Evolutionary conservation across 2,888 invertebrate species (phyloP), one percentile per base, ranked within the genome.

Genomic region (Eucriotettix oculatus): DNA sequence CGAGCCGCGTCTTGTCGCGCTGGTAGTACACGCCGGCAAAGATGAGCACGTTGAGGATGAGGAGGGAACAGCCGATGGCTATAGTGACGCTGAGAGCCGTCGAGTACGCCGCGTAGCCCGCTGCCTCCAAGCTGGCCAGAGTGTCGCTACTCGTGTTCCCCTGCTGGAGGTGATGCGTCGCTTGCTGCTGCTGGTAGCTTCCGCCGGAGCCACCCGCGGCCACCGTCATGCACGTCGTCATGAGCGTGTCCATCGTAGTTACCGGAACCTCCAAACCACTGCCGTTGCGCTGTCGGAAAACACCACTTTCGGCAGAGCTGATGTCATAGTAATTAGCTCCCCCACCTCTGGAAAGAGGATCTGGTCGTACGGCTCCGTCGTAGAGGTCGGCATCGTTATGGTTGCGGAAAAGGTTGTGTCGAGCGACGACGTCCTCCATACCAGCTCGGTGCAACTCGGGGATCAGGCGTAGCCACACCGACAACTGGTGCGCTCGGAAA

Each of bases 401-500:
- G 75, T 91, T 87, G 66, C 87, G 82, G 75, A 95, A 90, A 65
- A 93, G 81, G 74, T 95, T 94, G 76, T 93, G 91, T 56, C 87
- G 78, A 1, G 87, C 85, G 54, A 88, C 87, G 10, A 89, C 90
- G 72, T 90, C 90, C 69, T 90, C 90, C 89, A 90, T 90, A 7
- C 90, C 90, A 67, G 89, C 86, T 59, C 90, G 78, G 71, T 91
- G 90, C 0, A 91, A 79, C 72, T 95, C 94, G 0, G 96, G 96
- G 56, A 97, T 89, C 10, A 96, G 80, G 10, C 95, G 86, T 10
- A 95, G 75, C 97, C 97, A 97, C 54, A 96, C 90, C 56, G 95
- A 94, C 57, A 96, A 79, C 71, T 95, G 93, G 74, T 95, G 94
- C 1, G 95, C 93, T 57, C 95, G 82, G 76, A 91, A 96, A 76